phyloP scores from a whole-genome alignment of 2,888 invertebrate species.

The Mechanitis messenoides region DNA sequence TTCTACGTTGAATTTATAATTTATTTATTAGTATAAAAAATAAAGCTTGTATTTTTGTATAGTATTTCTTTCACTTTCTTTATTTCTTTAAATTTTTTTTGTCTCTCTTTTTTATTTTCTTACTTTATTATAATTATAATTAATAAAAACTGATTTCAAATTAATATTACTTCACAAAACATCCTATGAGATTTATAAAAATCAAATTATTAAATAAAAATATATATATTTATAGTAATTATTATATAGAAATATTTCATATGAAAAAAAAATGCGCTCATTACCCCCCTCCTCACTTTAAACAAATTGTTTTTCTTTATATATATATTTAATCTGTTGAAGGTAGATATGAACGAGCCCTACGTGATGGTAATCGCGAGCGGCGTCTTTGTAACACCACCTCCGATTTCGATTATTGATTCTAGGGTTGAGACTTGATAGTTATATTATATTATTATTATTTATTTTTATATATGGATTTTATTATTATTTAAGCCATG shows the following conservation, averaged over 20 bases:
- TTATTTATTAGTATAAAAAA: background rate
- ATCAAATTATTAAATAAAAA: no score
- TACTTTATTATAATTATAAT: slow-evolving; percentile 2
- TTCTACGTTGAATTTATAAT: no score
- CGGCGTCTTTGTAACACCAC: slow-evolving; percentile 59
- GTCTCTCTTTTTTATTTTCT: background rate
- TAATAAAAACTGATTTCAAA: background rate
- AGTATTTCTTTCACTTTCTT: background rate
- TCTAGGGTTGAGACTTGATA: slow-evolving; percentile 46
- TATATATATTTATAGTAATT: no score
- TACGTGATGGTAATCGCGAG: slow-evolving; percentile 38
- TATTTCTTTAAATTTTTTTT: background rate
- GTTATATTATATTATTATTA: slow-evolving; percentile 6
- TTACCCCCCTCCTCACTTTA: no score
- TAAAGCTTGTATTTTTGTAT: background rate
- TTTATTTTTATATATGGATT: no score
- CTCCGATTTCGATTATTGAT: slow-evolving; percentile 52
- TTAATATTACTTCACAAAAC: no score
- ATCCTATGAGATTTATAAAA: no score
- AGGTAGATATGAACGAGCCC: background rate
- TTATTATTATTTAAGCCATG: no score
- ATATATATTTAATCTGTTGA: no score
- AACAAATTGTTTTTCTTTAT: no score
- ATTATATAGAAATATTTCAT: no score
- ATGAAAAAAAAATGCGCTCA: no score